Conservation (phyloP, 2,888 invertebrate genomes). For the Megalurothrips usitatus region DNA sequence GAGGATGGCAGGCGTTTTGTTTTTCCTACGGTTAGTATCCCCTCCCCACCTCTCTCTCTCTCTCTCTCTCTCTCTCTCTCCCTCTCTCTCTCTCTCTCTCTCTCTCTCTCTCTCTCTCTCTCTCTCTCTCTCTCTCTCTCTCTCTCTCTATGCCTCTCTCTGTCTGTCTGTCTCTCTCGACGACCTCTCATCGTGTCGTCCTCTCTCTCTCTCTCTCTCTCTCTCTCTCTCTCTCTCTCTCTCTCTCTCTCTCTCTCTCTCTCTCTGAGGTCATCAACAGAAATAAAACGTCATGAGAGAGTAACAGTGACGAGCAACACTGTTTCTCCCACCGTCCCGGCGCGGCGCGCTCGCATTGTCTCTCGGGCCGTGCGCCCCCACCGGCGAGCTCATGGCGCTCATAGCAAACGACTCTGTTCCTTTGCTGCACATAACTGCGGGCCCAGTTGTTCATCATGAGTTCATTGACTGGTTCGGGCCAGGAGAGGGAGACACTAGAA, state of each 20-base stretch:
- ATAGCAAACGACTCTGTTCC: no score
- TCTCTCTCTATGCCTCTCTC: no score
- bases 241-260: not conserved
- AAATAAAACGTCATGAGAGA: slow-evolving; percentile 25
- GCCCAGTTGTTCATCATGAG: no score
- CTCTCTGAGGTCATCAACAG: slow-evolving; percentile 1
- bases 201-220: not conserved
- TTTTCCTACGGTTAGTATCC: not conserved
- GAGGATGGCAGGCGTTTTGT: not conserved
- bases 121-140: no score
- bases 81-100: not conserved
- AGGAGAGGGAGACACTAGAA: not conserved
- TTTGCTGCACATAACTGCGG: no score
- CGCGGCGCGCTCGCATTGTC: not conserved
- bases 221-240: no score
- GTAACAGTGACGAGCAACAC: not conserved
- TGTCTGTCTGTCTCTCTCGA: not conserved
- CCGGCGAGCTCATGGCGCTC: not conserved
- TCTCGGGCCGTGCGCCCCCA: not conserved
- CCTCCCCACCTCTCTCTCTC: not conserved
- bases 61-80: not conserved
- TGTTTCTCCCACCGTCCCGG: not conserved
- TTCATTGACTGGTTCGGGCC: not conserved
- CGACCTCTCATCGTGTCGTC: not conserved
- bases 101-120: no score